Conservation (phyloP, 2,888 invertebrate genomes). For the Argyra leucocephala region DNA sequence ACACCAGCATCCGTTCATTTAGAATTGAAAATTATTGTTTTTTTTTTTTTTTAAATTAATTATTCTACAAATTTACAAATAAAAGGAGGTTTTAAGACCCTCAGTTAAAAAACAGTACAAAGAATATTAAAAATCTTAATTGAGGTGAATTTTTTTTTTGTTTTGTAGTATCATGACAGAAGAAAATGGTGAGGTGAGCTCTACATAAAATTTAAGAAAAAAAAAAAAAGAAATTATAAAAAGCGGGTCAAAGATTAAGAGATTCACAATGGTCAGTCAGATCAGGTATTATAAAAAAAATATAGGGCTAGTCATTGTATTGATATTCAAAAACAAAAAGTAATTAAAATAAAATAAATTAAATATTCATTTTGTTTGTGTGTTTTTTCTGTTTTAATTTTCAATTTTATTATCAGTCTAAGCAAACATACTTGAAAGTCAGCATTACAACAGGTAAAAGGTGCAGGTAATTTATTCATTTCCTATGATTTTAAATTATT, state of each 20-base stretch:
- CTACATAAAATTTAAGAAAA: background rate
- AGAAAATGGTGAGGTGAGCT: background rate
- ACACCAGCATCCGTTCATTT: conserved; percentile 4
- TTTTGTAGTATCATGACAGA: background rate
- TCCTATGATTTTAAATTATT: no score
- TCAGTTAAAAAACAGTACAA: no score
- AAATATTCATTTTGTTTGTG: background rate
- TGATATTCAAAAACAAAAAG: background rate
- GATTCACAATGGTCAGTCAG: background rate
- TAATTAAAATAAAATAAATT: conserved; percentile 6
- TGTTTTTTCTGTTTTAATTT: background rate
- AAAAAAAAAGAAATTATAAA: background rate
- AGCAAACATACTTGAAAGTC: no score
- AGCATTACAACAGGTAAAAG: no score
- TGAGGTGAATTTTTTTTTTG: no score
- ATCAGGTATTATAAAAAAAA: background rate
- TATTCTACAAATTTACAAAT: background rate
- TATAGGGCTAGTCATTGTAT: background rate
- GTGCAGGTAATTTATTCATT: no score
- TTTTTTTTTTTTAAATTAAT: background rate
- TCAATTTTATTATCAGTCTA: background rate
- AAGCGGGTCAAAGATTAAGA: conserved; percentile 3
- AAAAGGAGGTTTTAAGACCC: no score
- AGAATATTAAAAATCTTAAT: no score
- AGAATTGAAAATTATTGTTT: background rate